These are phyloP conservation scores for Lamprologus lemairii DNA, from an alignment of 2,113 vertebrate genomes.

Conservation along the genomic window DNA sequence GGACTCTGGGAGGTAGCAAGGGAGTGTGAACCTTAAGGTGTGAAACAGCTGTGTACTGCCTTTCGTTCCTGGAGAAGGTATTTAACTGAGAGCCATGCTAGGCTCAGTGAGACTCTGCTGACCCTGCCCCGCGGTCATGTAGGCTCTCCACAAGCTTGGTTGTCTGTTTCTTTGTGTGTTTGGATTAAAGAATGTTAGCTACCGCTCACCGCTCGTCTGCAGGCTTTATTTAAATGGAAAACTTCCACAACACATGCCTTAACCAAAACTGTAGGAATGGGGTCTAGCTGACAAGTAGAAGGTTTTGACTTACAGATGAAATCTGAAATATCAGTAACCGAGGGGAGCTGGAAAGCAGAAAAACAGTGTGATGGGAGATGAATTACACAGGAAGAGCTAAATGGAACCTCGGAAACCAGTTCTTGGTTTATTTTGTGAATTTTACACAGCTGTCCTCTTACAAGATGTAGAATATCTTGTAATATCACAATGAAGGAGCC, in stretches of 20 bases:
- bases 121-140: neutral
- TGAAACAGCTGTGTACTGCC: neutral
- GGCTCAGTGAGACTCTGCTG: neutral
- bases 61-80: neutral
- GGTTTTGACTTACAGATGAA: neutral
- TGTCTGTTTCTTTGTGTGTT: neutral
- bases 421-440: neutral
- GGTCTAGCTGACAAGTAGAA: neutral
- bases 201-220: accelerated
- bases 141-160: neutral
- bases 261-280: neutral
- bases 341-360: neutral
- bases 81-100: neutral
- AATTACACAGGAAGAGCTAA: neutral
- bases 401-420: neutral
- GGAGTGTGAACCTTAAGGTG: neutral
- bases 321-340: neutral
- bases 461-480: neutral
- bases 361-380: neutral
- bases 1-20: neutral
- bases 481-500: neutral
- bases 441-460: neutral
- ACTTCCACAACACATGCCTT: neutral
- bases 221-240: neutral
- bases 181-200: neutral